Base-by-base conservation (phyloP, 2,113 vertebrate genomes). In the Progne subis region DNA sequence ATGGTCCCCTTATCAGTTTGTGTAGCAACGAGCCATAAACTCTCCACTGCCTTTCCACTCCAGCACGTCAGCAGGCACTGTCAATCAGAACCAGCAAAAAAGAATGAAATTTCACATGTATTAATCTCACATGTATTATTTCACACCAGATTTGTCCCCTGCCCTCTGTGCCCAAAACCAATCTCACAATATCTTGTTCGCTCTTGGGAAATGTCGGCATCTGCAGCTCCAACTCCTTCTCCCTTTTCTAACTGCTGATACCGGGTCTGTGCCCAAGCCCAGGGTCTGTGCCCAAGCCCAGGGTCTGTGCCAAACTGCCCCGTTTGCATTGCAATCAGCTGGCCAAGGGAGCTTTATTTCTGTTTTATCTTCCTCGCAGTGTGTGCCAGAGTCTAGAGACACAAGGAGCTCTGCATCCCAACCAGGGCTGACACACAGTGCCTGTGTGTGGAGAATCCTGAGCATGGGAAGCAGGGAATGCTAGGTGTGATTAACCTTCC, bases 101-200 rank as follows among this genome's bases (percentile, higher is more conserved):
- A 41, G 21, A 72, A 57, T 2, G 14, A 61, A 34, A 60, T 50
- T 26, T 43, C 65, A 47, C 18, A 2, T 20, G 31, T 25, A 53
- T 61, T 39, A 13, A n/a, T 19, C 28, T 61, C 46, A 12, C 49
- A 37, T 37, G 37, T 37, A 37, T 44, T 60, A 17, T 37, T 28
- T 60, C 68, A 47, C 41, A 12, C 37, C 37, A 7, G 44, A 28
- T 47, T 60, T 31, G 7, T 31, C 52, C 37, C 53, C 26, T 19
- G 39, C 28, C 24, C 53, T 46, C 37, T 3, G 1, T 39, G 41
- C 67, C 28, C 76, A 26, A 37, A 65, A 32, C 8, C 44, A 64
- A 17, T 20, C 53, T 11, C 11, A 32, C 0, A 0, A 6, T 29
- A 12, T 0, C 57, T 8, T 28, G 2, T n/a, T 46, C n/a, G 23